Evolutionary conservation across 2,888 invertebrate genomes (phyloP), one percentile per base, ranked within the genome.

Genomic region (Epirrhoe alternata): DNA sequence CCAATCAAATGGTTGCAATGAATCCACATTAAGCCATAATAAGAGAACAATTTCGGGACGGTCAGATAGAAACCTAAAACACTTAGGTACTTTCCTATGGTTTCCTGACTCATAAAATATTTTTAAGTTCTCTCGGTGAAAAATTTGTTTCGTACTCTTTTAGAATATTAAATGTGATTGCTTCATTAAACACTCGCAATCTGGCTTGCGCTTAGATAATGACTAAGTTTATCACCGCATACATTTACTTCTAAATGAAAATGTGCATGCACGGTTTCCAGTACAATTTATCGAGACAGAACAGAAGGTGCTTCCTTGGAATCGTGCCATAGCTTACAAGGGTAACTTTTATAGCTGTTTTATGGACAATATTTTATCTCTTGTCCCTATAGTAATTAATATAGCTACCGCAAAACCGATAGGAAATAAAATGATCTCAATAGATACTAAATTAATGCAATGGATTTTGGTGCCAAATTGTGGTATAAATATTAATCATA

Each of bases 271-370:
- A 47, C 4, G 47, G 47, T 7, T 14, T 5, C 16, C 47, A 38
- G 35, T 30, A 47, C 33, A 14, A 64, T 61, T 66, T 62, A 66
- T 62, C 10, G 50, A n/a, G 53, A 49, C 38, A 50, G 52, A 17
- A 17, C n/a, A 56, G 47, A 61, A 66, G 65, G 61, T 66, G 65
- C 52, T 33, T 14, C 3, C 10, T 51, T 65, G 47, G 60, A 65
- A 61, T 38, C 6, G 51, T 57, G 65, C 52, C 52, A 61, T 45
- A 38, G 31, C 17, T 59, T 47, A 14, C 17, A 31, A 14, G 51
- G 45, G 53, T 16, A 59, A 61, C 47, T 47, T 14, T 47, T 16
- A 57, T 12, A 30, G 14, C 54, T 35, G 10, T 31, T 60, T 60
- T 35, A 65, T 49, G n/a, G 31, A 52, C 35, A 14, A 47, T 59